phyloP scores from a whole-genome alignment of 2,113 vertebrate genomes.

The Halichoerus grypus region DNA sequence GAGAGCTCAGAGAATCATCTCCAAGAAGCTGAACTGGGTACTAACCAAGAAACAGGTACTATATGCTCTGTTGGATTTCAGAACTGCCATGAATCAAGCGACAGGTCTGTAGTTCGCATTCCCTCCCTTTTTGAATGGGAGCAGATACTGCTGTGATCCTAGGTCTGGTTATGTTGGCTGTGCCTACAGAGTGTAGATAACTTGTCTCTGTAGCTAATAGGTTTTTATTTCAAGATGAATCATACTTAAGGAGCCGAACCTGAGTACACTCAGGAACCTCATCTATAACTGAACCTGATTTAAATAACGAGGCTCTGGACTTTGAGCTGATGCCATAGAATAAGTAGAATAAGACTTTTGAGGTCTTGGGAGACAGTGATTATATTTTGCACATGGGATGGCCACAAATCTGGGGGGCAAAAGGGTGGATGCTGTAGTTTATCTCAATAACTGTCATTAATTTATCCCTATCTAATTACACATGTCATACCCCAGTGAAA shows the following conservation, averaged over 20 bases:
- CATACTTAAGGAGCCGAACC: not conserved
- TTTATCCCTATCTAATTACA: not conserved
- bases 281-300: not conserved
- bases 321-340: not conserved
- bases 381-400: not conserved
- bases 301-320: not conserved
- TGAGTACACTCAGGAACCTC: not conserved
- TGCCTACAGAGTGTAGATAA: not conserved
- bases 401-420: not conserved
- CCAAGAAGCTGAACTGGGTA: not conserved
- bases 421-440: not conserved
- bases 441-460: not conserved
- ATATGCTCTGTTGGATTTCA: not conserved
- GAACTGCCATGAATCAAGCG: not conserved
- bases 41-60: not conserved
- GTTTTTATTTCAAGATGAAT: constrained; percentile 13
- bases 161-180: not conserved
- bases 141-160: not conserved
- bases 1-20: not conserved
- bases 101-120: not conserved
- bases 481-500: not conserved
- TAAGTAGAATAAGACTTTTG: not conserved
- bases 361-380: not conserved
- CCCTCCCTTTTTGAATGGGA: not conserved
- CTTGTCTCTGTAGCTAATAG: not conserved